A percentile compares a stretch with the other conserved stretches of the same genome.
phyloP scores from a whole-genome alignment of 2,888 invertebrate genomes.

The Sicus ferrugineus region DNA sequence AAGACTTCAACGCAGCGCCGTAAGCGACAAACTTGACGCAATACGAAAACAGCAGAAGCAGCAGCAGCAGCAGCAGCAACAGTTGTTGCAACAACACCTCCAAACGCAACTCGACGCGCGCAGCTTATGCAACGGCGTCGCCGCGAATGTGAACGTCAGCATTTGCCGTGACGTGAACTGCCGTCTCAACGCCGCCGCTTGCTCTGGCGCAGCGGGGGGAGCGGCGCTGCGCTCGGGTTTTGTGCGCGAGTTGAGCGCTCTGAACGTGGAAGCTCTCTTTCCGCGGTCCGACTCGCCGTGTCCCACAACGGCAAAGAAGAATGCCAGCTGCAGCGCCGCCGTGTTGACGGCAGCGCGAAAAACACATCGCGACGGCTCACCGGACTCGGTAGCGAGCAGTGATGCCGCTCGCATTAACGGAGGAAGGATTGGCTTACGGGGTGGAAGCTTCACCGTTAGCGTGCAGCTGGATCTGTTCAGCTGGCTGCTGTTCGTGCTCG shows the following conservation, averaged over 20 bases:
- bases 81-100: constrained; percentile 40
- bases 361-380: constrained; percentile 37
- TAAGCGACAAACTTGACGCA: constrained; percentile 49
- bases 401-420: constrained; percentile 35
- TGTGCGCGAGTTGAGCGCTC: background rate
- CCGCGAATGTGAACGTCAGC: constrained; percentile 32
- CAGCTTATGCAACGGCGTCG: constrained; percentile 40
- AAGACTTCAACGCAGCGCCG: constrained; percentile 60
- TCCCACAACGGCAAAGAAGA: background rate
- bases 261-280: background rate
- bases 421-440: constrained; percentile 22
- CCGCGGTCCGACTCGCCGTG: background rate
- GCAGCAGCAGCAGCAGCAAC: constrained; percentile 36
- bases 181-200: constrained; percentile 49
- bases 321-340: constrained; percentile 30
- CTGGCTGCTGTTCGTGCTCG: constrained; percentile 73
- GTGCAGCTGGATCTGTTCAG: constrained; percentile 81
- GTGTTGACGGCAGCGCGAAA: constrained; percentile 36
- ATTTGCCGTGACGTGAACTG: constrained; percentile 47
- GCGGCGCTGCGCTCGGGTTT: background rate
- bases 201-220: constrained; percentile 35
- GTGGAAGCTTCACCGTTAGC: constrained; percentile 66
- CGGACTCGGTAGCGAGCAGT: constrained; percentile 44
- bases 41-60: constrained; percentile 41
- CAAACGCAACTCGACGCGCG: constrained; percentile 39